These are phyloP conservation scores for Brienomyrus brachyistius DNA, from an alignment of 2,113 vertebrate species.

Conservation along the genomic window DNA sequence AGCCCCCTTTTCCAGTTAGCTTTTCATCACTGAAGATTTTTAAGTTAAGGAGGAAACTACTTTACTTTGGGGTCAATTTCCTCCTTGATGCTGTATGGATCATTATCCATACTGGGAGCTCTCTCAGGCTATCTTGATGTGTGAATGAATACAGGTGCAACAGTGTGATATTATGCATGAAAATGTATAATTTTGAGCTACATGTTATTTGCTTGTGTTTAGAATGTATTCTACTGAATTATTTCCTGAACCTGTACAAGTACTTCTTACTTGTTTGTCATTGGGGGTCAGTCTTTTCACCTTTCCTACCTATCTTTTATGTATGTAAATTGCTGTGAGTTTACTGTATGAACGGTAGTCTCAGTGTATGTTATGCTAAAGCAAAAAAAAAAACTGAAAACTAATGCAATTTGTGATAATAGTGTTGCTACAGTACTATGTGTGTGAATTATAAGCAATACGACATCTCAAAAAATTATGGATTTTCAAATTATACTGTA, in stretches of 20 bases:
- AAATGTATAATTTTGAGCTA: conserved; percentile 16
- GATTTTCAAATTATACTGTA: background rate
- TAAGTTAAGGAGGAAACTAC: background rate
- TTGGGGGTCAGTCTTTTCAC: background rate
- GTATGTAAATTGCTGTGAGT: background rate
- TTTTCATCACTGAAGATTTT: background rate
- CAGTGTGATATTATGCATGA: conserved; percentile 7
- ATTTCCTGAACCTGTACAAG: background rate
- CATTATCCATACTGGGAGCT: background rate
- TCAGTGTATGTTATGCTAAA: background rate
- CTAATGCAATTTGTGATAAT: background rate
- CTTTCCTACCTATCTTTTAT: background rate
- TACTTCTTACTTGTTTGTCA: background rate
- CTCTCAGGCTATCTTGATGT: conserved; percentile 2
- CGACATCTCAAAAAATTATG: background rate
- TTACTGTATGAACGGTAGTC: background rate
- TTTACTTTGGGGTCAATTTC: background rate
- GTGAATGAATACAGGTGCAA: background rate
- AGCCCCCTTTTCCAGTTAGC: background rate
- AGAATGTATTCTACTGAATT: background rate
- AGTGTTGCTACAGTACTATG: background rate
- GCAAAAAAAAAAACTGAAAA: background rate
- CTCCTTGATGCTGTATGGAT: background rate
- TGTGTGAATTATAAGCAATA: background rate
- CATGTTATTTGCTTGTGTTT: background rate